Conservation (phyloP, 2,888 invertebrate species). For the Metellina segmentata region DNA sequence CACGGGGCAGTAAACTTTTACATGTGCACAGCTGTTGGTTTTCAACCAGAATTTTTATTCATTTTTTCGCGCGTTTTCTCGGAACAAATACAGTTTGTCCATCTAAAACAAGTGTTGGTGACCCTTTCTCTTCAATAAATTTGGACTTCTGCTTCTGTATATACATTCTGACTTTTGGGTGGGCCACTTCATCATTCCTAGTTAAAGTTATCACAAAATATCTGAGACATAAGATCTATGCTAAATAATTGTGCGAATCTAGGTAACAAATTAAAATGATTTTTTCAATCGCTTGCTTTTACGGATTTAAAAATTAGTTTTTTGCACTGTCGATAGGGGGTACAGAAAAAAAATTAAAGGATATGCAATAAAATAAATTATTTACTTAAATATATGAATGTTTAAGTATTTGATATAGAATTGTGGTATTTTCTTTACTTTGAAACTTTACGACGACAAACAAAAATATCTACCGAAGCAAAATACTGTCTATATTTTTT, state of each 20-base stretch:
- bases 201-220: background rate
- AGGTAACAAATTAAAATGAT: background rate
- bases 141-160: conserved; percentile 8
- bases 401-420: too few relatives aligned
- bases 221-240: background rate
- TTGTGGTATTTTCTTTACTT: too few relatives aligned
- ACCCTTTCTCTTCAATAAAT: conserved; percentile 41
- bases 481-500: too few relatives aligned
- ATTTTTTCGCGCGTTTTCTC: conserved; percentile 15
- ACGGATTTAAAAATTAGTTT: too few relatives aligned
- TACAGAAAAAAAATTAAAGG: too few relatives aligned
- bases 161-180: background rate
- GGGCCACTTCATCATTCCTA: background rate
- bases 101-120: conserved; percentile 66
- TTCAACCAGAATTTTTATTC: conserved; percentile 41
- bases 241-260: background rate
- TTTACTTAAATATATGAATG: too few relatives aligned
- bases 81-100: conserved; percentile 58
- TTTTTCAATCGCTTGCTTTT: background rate
- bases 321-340: too few relatives aligned
- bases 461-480: too few relatives aligned
- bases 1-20: conserved; percentile 59
- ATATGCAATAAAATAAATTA: too few relatives aligned
- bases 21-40: conserved; percentile 62
- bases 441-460: too few relatives aligned